Evolutionary conservation across 1,140 invertebrate genomes (phyloP).

Genomic region (Anoplolepis gracilipes): DNA sequence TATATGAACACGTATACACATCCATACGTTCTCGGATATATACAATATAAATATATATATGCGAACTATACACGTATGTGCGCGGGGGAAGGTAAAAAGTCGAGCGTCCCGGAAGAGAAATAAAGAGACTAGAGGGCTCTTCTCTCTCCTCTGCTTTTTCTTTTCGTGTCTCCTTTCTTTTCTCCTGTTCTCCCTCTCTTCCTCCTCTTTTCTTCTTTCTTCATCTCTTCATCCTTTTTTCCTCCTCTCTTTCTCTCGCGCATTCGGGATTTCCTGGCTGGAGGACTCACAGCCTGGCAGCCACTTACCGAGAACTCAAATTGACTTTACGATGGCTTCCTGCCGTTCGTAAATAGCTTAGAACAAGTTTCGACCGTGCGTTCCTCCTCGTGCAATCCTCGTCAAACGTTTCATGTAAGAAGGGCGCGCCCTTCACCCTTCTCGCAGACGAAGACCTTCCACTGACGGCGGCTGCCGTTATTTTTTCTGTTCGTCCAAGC

Average conservation of each 20-base stretch:
- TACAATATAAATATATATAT: too few relatives aligned
- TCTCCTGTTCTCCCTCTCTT: neutral
- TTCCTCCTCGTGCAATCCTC: slow-evolving; percentile 61
- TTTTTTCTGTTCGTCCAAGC: slow-evolving; percentile 44
- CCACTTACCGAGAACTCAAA: slow-evolving; percentile 65
- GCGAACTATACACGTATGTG: slow-evolving; percentile 38
- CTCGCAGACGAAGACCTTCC: slow-evolving; percentile 8
- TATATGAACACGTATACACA: slow-evolving; percentile 5
- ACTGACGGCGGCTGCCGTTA: slow-evolving; percentile 27
- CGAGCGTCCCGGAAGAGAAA: slow-evolving; percentile 67
- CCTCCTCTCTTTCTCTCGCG: slow-evolving; percentile 46
- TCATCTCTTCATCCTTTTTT: slow-evolving; percentile 27
- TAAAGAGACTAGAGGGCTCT: slow-evolving; percentile 64
- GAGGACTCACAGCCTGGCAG: slow-evolving; percentile 61
- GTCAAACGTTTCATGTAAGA: slow-evolving; percentile 61
- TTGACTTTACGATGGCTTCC: slow-evolving; percentile 67
- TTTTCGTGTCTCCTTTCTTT: slow-evolving; percentile 45
- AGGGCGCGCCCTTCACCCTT: slow-evolving; percentile 36
- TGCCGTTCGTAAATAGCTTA: slow-evolving; percentile 67
- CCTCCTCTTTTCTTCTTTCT: neutral
- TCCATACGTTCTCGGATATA: slow-evolving; percentile 9
- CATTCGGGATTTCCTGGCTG: slow-evolving; percentile 59
- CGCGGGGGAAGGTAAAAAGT: slow-evolving; percentile 63
- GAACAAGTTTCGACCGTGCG: slow-evolving; percentile 65
- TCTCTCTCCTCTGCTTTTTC: slow-evolving; percentile 51